Base-by-base conservation (phyloP, 1,140 invertebrate genomes). In the Ostrea edulis region DNA sequence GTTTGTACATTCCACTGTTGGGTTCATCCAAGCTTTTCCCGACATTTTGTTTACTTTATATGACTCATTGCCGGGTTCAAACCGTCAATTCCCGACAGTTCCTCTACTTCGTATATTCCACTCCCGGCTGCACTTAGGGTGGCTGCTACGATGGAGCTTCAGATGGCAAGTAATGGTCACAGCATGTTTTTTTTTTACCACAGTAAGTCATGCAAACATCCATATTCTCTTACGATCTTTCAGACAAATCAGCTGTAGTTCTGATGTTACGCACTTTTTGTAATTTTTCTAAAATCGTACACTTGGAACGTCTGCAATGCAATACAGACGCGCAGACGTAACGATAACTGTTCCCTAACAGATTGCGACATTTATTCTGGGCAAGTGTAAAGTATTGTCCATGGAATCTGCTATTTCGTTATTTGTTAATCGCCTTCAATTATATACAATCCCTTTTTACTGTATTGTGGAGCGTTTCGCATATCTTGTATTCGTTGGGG, bases 401-500 rank as follows among this genome's bases (percentile, higher is more conserved):
- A 25, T 29, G 68, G 68, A 77, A 77, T 77, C 29, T 29, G 25
- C 29, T 35, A 25, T 25, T 11, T 77, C 25, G 5, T 35, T 12
- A 12, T 77, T 77, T 29, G 68, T 77, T 77, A 77, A 77, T 77
- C 68, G 11, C 29, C 12, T 14, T 77, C 68, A 77, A 77, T 77
- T 77, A 77, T 25, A 35, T 77, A 4, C 29, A 25, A 25, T 77
- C 68, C 29, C 14, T 7, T 77, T 5, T 9, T 77, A 29, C 29
- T 35, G 68, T 29, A 62, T 7, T 29, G 35, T 17, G 25, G 68
- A 62, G n/a, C 17, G 12, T 14, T 62, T n/a, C 12, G 22, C 29
- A 71, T 71, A 77, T 77, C 29, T 35, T 77, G 68, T 29, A 77
- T 14, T 77, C 68, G 8, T 12, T 29, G 29, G 9, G 65, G 4